These are phyloP conservation scores for Chamaetylas fuelleborni DNA, from an alignment of 2,113 vertebrate genomes.

Conservation along the genomic window DNA sequence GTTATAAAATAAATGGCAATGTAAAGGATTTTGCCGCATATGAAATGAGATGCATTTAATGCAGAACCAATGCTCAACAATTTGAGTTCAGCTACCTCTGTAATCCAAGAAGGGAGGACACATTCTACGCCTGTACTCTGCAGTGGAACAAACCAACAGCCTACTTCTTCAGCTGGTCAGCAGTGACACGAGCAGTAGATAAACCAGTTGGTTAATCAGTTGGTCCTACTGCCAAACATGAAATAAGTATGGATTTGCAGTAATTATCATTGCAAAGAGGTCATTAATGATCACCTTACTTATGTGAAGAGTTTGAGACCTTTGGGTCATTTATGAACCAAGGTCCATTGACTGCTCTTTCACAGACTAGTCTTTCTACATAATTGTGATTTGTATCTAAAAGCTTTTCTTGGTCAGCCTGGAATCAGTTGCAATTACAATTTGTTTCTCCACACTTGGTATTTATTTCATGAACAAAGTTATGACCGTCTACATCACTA, in stretches of 20 bases:
- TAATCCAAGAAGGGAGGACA: background rate
- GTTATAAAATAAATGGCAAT: background rate
- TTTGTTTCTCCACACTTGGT: background rate
- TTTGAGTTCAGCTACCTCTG: background rate
- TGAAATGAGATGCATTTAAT: background rate
- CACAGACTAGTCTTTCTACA: background rate
- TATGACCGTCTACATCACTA: background rate
- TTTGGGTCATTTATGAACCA: background rate
- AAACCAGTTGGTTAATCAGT: background rate
- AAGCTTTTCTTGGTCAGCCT: slow-evolving; percentile 11
- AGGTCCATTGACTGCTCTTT: background rate
- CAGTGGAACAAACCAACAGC: background rate
- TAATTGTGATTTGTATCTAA: background rate
- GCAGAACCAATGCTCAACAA: background rate
- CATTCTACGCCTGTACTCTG: background rate
- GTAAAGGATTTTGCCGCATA: background rate
- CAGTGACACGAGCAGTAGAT: background rate
- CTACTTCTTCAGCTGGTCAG: background rate
- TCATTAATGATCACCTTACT: background rate
- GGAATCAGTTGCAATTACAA: slow-evolving; percentile 11
- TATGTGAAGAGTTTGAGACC: background rate
- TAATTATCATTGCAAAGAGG: background rate
- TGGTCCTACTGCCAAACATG: background rate
- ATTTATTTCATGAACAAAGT: slow-evolving; percentile 19
- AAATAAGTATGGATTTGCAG: background rate